Conservation (phyloP, 2,888 invertebrate species). For the Heteromurus nitidus region DNA sequence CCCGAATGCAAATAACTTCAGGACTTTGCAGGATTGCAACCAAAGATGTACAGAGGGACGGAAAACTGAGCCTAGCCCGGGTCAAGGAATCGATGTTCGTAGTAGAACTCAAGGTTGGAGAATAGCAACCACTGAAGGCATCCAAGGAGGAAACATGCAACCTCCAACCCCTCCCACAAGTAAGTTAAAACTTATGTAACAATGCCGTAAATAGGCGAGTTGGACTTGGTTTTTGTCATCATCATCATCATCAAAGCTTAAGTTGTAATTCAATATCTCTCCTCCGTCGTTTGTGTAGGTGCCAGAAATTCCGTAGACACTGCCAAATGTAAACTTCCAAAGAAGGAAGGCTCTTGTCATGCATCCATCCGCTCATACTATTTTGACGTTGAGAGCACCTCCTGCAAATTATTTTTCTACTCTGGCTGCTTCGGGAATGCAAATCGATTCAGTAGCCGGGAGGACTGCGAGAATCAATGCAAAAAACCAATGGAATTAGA, state of each 20-base stretch:
- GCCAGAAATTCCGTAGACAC: constrained; percentile 44
- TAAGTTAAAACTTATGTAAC: constrained; percentile 22
- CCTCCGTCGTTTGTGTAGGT: constrained; percentile 38
- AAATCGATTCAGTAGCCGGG: constrained; percentile 69
- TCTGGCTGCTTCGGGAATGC: constrained; percentile 73
- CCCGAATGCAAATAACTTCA: constrained; percentile 74
- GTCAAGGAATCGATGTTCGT: too few species aligned
- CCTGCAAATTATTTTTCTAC: constrained; percentile 69
- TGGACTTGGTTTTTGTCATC: background rate
- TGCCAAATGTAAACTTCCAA: constrained; percentile 67
- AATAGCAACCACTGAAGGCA: constrained; percentile 28
- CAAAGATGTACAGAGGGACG: constrained; percentile 55
- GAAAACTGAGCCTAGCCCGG: background rate
- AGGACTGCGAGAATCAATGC: constrained; percentile 69
- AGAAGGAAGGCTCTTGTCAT: constrained; percentile 67
- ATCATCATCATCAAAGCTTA: background rate
- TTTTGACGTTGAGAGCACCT: constrained; percentile 63
- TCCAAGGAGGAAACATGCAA: constrained; percentile 35
- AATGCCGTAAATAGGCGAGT: too few species aligned
- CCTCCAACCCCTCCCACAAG: background rate
- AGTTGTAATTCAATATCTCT: background rate
- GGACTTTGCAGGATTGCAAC: constrained; percentile 69
- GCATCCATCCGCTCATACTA: constrained; percentile 64
- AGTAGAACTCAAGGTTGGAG: constrained; percentile 41
- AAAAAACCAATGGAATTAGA: constrained; percentile 52